Conservation (phyloP, 2,797 vertebrate species). For the Momotus momota region DNA sequence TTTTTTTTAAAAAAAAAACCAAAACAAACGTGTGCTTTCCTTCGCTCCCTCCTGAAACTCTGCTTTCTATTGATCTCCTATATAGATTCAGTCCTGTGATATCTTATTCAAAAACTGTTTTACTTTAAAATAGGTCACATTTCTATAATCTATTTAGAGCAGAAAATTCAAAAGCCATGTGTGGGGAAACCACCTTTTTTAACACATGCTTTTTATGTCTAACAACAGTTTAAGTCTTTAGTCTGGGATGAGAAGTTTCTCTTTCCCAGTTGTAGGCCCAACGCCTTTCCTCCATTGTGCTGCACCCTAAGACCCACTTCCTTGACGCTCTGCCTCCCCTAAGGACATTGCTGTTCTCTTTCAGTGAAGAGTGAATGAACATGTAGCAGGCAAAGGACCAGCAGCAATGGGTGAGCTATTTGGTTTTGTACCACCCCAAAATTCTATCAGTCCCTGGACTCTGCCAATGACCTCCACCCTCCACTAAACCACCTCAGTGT, state of each 20-base stretch:
- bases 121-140: background rate
- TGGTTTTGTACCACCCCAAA: background rate
- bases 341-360: background rate
- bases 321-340: background rate
- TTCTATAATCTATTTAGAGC: background rate
- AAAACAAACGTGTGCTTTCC: background rate
- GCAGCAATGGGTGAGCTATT: background rate
- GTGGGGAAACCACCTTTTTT: background rate
- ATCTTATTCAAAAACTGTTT: background rate
- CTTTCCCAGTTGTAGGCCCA: background rate
- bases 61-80: background rate
- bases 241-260: background rate
- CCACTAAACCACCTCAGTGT: background rate
- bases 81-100: background rate
- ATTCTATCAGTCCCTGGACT: background rate
- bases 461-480: background rate
- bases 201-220: background rate
- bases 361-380: background rate
- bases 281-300: background rate
- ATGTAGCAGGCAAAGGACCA: background rate
- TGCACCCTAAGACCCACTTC: background rate
- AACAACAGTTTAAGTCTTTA: background rate
- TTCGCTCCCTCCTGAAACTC: background rate
- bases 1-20: background rate
- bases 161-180: background rate